These are phyloP conservation scores for Zele albiditarsus DNA, from an alignment of 2,888 invertebrate genomes.

Conservation along the genomic window DNA sequence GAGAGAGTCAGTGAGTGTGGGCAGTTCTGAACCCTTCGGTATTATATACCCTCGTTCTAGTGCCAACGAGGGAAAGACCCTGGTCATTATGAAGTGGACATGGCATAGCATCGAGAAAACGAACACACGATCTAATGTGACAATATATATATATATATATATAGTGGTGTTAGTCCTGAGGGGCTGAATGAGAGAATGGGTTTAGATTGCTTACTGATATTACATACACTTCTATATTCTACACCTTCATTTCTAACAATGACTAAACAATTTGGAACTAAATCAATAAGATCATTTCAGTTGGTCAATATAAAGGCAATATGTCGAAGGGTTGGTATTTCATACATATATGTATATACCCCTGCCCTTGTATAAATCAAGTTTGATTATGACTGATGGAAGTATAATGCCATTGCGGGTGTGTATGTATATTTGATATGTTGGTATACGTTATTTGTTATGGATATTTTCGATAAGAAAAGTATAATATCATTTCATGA, in stretches of 20 bases:
- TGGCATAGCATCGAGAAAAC: slow-evolving; percentile 55
- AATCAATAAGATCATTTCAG: slow-evolving; percentile 48
- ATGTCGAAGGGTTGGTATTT: slow-evolving; percentile 37
- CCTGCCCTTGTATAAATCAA: slow-evolving; percentile 1
- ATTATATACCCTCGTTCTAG: slow-evolving; percentile 29
- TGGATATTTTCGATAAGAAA: neutral
- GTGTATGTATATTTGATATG: no score
- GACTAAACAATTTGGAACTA: slow-evolving; percentile 32
- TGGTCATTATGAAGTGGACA: slow-evolving; percentile 66
- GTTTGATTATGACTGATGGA: slow-evolving; percentile 52
- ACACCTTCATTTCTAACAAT: slow-evolving; percentile 16
- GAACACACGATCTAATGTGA: slow-evolving; percentile 66
- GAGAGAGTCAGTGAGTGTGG: neutral
- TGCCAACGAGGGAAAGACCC: slow-evolving; percentile 45
- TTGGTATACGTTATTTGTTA: neutral
- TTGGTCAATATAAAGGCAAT: slow-evolving; percentile 48
- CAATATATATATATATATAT: slow-evolving; percentile 49
- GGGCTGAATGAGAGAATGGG: slow-evolving; percentile 47
- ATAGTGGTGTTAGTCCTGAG: slow-evolving; percentile 4
- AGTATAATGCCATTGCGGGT: slow-evolving; percentile 18
- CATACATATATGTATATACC: neutral
- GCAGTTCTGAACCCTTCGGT: neutral
- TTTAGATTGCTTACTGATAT: slow-evolving; percentile 34
- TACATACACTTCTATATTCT: slow-evolving; percentile 25
- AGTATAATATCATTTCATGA: neutral